A percentile compares a stretch with the other conserved stretches of the same genome.
phyloP scores from a whole-genome alignment of 2,113 vertebrate species.

The Gopherus evgoodei region DNA sequence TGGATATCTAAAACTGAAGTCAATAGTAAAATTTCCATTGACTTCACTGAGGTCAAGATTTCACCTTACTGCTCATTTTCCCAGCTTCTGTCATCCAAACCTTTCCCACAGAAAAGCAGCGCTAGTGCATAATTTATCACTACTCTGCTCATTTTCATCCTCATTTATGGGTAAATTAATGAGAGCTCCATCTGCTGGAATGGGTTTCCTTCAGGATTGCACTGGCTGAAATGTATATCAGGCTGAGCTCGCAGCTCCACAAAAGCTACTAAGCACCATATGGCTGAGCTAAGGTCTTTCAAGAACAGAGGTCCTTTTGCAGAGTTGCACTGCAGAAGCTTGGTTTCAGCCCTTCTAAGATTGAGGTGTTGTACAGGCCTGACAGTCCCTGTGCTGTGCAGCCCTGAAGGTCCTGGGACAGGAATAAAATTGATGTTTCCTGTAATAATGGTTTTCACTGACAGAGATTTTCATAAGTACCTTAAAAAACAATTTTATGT shows the following conservation, averaged over 20 bases:
- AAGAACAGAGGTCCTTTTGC: background rate
- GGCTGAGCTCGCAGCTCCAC: background rate
- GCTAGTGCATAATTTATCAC: background rate
- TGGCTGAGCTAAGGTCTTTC: background rate
- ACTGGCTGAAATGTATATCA: background rate
- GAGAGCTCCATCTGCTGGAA: background rate
- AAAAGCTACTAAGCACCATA: background rate
- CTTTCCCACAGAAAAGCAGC: background rate
- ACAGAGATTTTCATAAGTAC: background rate
- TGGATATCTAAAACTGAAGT: accelerated
- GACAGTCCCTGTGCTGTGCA: too few relatives aligned
- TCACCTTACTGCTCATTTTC: background rate
- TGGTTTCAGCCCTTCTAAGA: too few relatives aligned
- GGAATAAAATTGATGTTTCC: background rate
- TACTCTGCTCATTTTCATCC: background rate
- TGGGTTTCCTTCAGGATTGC: background rate
- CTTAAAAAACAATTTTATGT: background rate
- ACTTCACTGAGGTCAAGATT: accelerated
- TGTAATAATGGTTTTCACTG: background rate
- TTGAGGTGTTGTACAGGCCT: too few relatives aligned
- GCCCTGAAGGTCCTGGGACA: too few relatives aligned
- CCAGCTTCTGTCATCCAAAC: background rate
- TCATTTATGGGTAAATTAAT: background rate
- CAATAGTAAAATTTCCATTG: background rate
- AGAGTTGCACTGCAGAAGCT: background rate